Conservation (phyloP, 2,113 vertebrate species). For the Saguinus midas region DNA sequence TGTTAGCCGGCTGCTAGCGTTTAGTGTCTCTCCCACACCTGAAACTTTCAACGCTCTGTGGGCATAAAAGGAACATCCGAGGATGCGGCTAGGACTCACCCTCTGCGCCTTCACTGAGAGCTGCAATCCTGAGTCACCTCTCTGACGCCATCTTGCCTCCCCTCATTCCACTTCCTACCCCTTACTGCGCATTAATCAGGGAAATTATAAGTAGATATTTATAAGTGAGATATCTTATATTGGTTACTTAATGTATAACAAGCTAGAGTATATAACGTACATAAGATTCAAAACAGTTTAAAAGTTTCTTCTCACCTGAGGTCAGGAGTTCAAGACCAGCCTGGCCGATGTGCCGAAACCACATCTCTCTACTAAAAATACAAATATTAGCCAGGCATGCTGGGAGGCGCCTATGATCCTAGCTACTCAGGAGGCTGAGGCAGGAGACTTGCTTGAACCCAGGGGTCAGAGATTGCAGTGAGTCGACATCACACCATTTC, state of each 20-base stretch:
- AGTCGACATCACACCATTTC: too few relatives aligned
- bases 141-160: too few relatives aligned
- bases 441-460: neutral
- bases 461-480: neutral
- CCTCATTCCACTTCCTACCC: neutral
- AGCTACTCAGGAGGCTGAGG: neutral
- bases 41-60: too few relatives aligned
- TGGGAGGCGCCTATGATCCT: fast-evolving
- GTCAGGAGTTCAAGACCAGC: neutral
- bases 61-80: too few relatives aligned
- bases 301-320: neutral
- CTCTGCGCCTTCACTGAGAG: too few relatives aligned
- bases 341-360: neutral
- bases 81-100: too few relatives aligned
- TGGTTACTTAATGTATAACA: neutral
- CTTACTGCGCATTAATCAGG: neutral
- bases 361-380: neutral
- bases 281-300: neutral
- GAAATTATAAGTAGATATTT: neutral
- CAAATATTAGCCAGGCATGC: neutral
- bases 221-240: neutral
- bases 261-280: neutral
- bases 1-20: too few relatives aligned
- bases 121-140: too few relatives aligned
- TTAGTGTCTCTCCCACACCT: too few relatives aligned